Evolutionary conservation across 2,113 vertebrate species (phyloP).

Genomic region (Spea bombifrons): DNA sequence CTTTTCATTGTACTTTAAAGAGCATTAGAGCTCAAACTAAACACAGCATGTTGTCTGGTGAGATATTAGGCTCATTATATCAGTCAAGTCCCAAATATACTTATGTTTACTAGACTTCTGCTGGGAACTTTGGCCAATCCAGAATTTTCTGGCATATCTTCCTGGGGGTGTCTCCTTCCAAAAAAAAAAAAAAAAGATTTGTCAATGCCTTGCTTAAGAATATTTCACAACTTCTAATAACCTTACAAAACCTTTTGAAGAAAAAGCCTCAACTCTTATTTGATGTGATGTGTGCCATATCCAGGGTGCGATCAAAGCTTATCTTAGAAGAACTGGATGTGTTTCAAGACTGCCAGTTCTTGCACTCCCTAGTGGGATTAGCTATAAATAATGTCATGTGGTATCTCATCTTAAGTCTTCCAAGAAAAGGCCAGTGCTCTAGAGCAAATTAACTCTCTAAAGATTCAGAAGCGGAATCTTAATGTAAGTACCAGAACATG

Average conservation of each 20-base stretch:
- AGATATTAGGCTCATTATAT: too few relatives aligned
- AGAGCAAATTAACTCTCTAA: slow-evolving; percentile 37
- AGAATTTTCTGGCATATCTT: too few relatives aligned
- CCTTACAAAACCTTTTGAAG: background rate
- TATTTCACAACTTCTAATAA: background rate
- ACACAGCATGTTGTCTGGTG: too few relatives aligned
- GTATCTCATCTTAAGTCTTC: slow-evolving; percentile 60
- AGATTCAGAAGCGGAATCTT: slow-evolving; percentile 49
- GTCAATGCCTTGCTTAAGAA: background rate
- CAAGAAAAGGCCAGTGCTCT: slow-evolving; percentile 46
- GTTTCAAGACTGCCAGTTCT: slow-evolving; percentile 60
- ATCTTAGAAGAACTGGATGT: slow-evolving; percentile 57
- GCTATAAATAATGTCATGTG: slow-evolving; percentile 64
- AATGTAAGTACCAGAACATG: too few relatives aligned
- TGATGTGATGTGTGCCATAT: slow-evolving; percentile 48
- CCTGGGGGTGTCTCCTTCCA: too few relatives aligned
- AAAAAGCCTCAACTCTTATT: slow-evolving; percentile 40
- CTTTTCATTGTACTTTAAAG: too few relatives aligned
- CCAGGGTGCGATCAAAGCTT: slow-evolving; percentile 57
- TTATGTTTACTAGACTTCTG: too few relatives aligned
- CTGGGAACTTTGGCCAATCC: too few relatives aligned
- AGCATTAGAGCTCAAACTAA: too few relatives aligned
- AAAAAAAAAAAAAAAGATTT: background rate
- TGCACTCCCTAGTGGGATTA: slow-evolving; percentile 57
- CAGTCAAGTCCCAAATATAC: too few relatives aligned